Base-by-base conservation (phyloP, 2,113 vertebrate species). In the Pantherophis guttatus region DNA sequence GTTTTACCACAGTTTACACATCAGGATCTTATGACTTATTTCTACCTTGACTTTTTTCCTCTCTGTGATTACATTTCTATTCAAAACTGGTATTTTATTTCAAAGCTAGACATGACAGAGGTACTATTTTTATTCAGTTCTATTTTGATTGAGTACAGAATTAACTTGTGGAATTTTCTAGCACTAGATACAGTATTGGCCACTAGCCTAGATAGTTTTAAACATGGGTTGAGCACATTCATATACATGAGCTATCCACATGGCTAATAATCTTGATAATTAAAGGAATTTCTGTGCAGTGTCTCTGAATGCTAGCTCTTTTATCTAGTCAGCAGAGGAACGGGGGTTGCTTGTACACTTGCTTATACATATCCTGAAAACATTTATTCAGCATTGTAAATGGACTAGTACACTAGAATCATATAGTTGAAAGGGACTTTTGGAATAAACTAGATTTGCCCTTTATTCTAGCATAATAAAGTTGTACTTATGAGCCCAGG, bases 11-110 rank as follows among this genome's bases (percentile, higher is more conserved):
- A 48, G n/a, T 8, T 91, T 94, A 39, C 91, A 57, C 91, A 92
- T 92, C 33, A 93, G 85, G 26, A 17, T 92, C 95, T 11, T 93
- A 33, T 23, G 87, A 15, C 91, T 12, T 57, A 15, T 93, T 96
- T 94, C 70, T 96, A 53, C 92, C 55, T 95, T 87, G 1, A 29
- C 90, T 29, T 52, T 6, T 93, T 91, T 90, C 90, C 13, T 24
- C 85, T 92, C 0, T 62, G 59, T 62, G 2, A 29, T 93, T 91
- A 59, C 52, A 75, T 50, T 94, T 70, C 10, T n/a, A 87, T 59
- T 62, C 81, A 91, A 26, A 91, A 59, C 50, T 90, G 55, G 9
- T 81, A 17, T 95, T 58, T 94, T 96, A 94, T 95, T 93, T 90
- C 85, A 81, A 55, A 24, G 54, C 70, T 53, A 75, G 65, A 75